Evolutionary conservation across 2,113 vertebrate genomes (phyloP), one percentile per base, ranked within the genome.

Genomic region (Podarcis cretensis): DNA sequence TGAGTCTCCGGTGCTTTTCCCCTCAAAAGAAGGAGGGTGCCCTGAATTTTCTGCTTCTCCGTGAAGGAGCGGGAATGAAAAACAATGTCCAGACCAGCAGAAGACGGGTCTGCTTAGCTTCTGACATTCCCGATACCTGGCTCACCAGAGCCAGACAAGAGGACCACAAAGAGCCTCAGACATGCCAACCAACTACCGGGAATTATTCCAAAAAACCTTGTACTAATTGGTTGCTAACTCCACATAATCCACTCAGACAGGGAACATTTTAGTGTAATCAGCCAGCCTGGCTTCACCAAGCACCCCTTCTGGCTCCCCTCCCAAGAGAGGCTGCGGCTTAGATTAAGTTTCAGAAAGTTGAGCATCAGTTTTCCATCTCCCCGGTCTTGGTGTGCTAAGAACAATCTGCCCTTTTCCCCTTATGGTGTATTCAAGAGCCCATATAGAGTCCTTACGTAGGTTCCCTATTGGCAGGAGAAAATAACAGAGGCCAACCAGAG

Each of bases 191-290:
- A 48, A 40, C 37, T 48, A 68, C 91, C 88, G 92, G 94, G 92
- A 90, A 1, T 8, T 7, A 25, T 71, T 94, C 93, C 94, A 93
- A 83, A 91, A 78, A 91, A 78, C 54, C 1, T 40, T 89, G 84
- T 0, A 25, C 92, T 94, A 95, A 92, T 95, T 94, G 92, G 93
- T 92, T 94, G 54, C 0, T 73, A 90, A 86, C 37, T 0, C 0
- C 30, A 90, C 4, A 65, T 93, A 87, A 92, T 93, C 92, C 85
- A 86, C 92, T 93, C 71, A 4, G 90, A 87, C 88, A 78, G 80
- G 92, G 90, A 94, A 95, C 90, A 94, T 93, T 92, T 93, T 89
- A 94, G 92, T 92, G 93, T 92, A 93, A 92, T 80, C 91, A 95
- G 0, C 1, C 0, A 4, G 23, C 16, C 81, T 0, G 83, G 90